These are phyloP conservation scores for Acanthosoma haemorrhoidale DNA, from an alignment of 2,888 invertebrate species.

Conservation along the genomic window DNA sequence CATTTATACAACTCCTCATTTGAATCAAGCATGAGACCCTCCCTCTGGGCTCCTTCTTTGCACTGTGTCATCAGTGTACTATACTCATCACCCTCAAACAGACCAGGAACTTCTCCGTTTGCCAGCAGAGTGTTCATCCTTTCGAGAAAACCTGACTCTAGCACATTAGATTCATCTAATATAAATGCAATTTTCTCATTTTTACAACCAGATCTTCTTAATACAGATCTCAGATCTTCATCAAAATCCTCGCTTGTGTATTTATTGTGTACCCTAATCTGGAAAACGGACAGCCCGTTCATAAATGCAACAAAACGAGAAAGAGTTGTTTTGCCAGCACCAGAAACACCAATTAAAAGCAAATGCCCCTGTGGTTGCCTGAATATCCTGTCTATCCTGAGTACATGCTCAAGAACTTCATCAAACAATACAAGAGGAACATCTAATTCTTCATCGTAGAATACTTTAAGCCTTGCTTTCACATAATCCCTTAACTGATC, in stretches of 20 bases:
- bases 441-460: conserved; percentile 98
- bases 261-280: conserved; percentile 99
- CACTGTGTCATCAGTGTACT: conserved; percentile 99
- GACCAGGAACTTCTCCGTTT: conserved; percentile 94
- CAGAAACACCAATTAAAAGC: conserved; percentile 95
- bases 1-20: conserved; percentile 98
- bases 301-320: conserved; percentile 99
- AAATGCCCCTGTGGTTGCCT: conserved; percentile 98
- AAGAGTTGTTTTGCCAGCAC: conserved; percentile 97
- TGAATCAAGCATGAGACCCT: conserved; percentile 96
- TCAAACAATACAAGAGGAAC: conserved; percentile 97
- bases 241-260: conserved; percentile 98
- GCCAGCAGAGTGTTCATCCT: conserved; percentile 98
- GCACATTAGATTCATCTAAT: conserved; percentile 96
- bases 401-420: conserved; percentile 97
- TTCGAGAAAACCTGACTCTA: conserved; percentile 97
- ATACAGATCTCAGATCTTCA: conserved; percentile 88
- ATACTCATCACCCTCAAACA: conserved; percentile 93
- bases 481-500: conserved; percentile 95
- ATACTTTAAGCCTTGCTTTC: conserved; percentile 91
- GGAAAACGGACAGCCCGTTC: conserved; percentile 98
- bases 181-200: conserved; percentile 99
- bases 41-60: conserved; percentile 96
- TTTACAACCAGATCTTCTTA: conserved; percentile 81
- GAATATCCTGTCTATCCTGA: conserved; percentile 98